Conservation (phyloP, 2,113 vertebrate species). For the Hiodon alosoides region DNA sequence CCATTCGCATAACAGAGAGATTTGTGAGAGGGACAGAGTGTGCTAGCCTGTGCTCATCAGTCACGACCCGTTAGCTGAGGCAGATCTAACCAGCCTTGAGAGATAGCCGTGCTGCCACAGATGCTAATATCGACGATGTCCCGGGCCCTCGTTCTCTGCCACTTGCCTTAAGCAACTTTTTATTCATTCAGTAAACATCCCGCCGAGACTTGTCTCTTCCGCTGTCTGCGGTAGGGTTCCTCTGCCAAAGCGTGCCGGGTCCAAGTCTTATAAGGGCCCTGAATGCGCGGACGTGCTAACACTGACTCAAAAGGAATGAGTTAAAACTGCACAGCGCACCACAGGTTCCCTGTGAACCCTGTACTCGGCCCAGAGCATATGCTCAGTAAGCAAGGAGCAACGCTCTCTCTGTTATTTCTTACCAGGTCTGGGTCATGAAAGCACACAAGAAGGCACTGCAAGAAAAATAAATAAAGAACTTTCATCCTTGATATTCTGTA, state of each 20-base stretch:
- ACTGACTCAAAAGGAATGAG: neutral
- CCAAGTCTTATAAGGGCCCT: neutral
- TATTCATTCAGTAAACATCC: slow-evolving; percentile 46
- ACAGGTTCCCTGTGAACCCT: neutral
- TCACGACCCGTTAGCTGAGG: slow-evolving; percentile 24
- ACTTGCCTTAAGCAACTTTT: slow-evolving; percentile 45
- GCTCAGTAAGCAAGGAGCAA: too few species aligned
- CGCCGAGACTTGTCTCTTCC: slow-evolving; percentile 18
- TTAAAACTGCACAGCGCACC: neutral
- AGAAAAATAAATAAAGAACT: too few species aligned
- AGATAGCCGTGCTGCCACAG: slow-evolving; percentile 12
- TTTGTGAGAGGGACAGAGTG: neutral
- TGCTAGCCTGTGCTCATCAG: neutral
- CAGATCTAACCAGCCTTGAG: slow-evolving; percentile 21
- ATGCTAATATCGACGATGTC: slow-evolving; percentile 34
- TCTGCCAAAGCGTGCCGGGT: neutral
- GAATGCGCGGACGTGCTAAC: neutral
- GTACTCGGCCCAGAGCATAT: too few species aligned
- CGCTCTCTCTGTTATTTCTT: too few species aligned
- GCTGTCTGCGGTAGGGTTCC: neutral
- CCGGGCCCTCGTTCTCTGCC: slow-evolving; percentile 15
- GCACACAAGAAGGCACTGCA: too few species aligned
- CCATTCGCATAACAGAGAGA: neutral
- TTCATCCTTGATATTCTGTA: too few species aligned
- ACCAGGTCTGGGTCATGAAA: too few species aligned